These are phyloP conservation scores for Tenthredo distinguenda DNA, from an alignment of 2,888 invertebrate species.

Conservation along the genomic window DNA sequence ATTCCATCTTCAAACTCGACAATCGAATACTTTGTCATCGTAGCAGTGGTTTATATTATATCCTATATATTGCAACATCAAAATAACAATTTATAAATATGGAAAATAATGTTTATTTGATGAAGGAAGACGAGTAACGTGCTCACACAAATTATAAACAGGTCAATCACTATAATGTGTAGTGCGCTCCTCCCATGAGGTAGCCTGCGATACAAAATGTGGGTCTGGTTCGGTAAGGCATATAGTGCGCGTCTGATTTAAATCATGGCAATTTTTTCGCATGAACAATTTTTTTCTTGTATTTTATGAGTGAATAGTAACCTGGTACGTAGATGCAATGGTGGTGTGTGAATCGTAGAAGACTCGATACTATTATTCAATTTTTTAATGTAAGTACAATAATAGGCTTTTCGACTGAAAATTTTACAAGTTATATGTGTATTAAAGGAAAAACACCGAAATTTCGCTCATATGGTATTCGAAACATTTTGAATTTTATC, in stretches of 20 bases:
- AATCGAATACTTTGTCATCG: neutral
- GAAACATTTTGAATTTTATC: neutral
- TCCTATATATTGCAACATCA: neutral
- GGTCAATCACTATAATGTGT: neutral
- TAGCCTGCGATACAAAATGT: neutral
- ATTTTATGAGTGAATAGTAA: neutral
- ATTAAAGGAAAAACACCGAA: neutral
- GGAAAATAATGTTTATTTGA: neutral
- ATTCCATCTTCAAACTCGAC: neutral
- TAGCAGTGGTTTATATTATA: neutral
- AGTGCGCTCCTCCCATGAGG: neutral
- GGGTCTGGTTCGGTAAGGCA: neutral
- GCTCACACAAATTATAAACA: neutral
- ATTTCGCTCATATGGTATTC: neutral
- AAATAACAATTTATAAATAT: constrained; percentile 1
- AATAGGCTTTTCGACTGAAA: neutral
- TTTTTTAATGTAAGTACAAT: neutral
- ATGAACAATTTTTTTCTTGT: neutral
- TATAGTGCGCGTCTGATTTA: neutral
- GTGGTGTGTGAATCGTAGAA: neutral
- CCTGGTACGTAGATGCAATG: neutral
- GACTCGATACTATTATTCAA: neutral
- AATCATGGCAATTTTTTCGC: neutral
- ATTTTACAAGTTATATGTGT: neutral
- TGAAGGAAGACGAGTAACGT: neutral